Base-by-base conservation (phyloP, 1,140 invertebrate genomes). In the Venturia canescens region DNA sequence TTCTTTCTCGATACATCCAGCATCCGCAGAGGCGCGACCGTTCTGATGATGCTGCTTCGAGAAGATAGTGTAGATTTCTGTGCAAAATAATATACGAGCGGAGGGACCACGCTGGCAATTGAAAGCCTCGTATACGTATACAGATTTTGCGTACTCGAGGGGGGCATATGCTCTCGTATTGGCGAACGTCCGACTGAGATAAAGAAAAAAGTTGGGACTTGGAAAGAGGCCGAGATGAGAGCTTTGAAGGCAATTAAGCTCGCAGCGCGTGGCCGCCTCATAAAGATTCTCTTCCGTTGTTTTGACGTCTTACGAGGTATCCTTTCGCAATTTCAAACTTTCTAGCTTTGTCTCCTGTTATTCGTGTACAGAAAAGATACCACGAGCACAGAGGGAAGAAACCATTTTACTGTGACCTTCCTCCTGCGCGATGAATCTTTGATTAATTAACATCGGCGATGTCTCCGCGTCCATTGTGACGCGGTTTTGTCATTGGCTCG, bases 171-270 rank as follows among this genome's bases (percentile, higher is more conserved):
- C n/a, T n/a, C n/a, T 63, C 75, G 53, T 31, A n/a, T n/a, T 70
- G 26, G 21, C 60, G 70, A 29, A 44, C 57, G 27, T 71, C 67
- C 63, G 53, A 82, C 66, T 66, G 69, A 63, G 71, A 75, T 23
- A 26, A 48, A 31, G 63, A 79, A 76, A 29, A 66, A 23, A 67
- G 34, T 23, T 31, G 34, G 23, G 67, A 48, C 29, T 27, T 44
- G 63, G 75, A 26, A 76, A 71, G 80, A 31, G 50, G 75, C 21
- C 48, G 60, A 38, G 66, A 78, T 66, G 78, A 76, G 53, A 72
- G 80, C 78, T 74, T 70, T 34, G 26, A 74, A 86, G 86, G 85
- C 89, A 90, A 91, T 91, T 90, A 91, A 90, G 86, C 87, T 85
- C 44, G 29, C 69, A 75, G 1, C 13, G 29, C 9, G 21, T 15